Evolutionary conservation across 2,113 vertebrate genomes (phyloP).

Genomic region (Thunnus thynnus): DNA sequence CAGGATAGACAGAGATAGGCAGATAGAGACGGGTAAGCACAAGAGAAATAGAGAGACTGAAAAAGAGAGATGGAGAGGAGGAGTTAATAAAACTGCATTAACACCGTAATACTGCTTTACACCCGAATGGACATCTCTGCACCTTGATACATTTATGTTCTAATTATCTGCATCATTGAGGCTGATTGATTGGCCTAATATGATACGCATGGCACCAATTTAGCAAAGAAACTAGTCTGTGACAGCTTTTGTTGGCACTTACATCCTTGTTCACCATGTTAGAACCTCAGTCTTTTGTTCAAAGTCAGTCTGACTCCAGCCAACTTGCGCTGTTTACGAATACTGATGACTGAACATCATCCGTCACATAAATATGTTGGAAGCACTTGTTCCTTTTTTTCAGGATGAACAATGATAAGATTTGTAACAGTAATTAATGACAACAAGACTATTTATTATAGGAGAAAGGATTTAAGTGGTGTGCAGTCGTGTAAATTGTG

Average conservation of each 20-base stretch:
- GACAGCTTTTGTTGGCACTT: constrained; percentile 51
- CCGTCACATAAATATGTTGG: constrained; percentile 42
- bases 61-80: constrained; percentile 24
- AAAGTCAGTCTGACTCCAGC: constrained; percentile 36
- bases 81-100: constrained; percentile 65
- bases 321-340: constrained; percentile 48
- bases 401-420: constrained; percentile 51
- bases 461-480: constrained; percentile 7
- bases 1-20: not conserved
- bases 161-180: constrained; percentile 78
- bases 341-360: constrained; percentile 45
- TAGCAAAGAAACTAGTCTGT: constrained; percentile 57
- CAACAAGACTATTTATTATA: constrained; percentile 38
- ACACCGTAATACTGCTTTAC: constrained; percentile 43
- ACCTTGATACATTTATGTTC: constrained; percentile 73
- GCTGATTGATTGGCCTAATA: constrained; percentile 70
- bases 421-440: constrained; percentile 53
- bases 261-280: constrained; percentile 16
- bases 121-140: constrained; percentile 54
- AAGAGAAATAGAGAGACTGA: not conserved
- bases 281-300: constrained; percentile 32
- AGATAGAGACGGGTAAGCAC: constrained; percentile 33
- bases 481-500: constrained; percentile 32
- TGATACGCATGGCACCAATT: constrained; percentile 58
- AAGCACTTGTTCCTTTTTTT: constrained; percentile 30